Evolutionary conservation across 1,140 invertebrate genomes (phyloP), one percentile per base, ranked within the genome.

Genomic region (Physella acuta): DNA sequence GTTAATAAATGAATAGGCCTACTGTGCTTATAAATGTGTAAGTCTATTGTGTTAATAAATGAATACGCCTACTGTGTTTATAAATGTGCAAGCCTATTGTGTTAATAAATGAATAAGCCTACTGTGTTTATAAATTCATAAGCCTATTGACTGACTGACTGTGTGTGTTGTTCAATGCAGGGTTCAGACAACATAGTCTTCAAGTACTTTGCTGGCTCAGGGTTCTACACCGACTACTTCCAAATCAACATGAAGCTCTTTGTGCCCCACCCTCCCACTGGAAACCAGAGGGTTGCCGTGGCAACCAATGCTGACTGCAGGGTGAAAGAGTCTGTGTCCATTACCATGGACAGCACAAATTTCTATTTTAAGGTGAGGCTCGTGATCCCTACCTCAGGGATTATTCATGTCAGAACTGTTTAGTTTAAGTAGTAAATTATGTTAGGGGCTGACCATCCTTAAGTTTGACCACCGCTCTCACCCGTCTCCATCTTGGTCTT

Each of bases 291-390:
- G 26, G 36, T 68, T 17, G 72, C 64, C 2, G 49, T 73, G 26
- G 59, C 64, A 34, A 67, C 68, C 34, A 73, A 73, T 51, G 72
- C 67, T 17, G 68, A 73, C 55, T 73, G 72, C 37, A 55, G 31
- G 0, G 33, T n/a, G 8, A 8, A 14, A 14, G 64, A 73, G 30
- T 70, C 68, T 39, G 58, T 73, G 58, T 59, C 58, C 0, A 68
- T 73, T 31, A 71, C 64, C 11, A 8, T 71, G 31, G 64, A 66
- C 37, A 30, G 24, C 28, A n/a, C 28, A 16, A 37, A 67, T 36
- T 34, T 70, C 30, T 55, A 56, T 33, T 73, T 73, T 56, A 69
- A 51, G 64, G 63, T 70, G 8, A 64, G n/a, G n/a, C n/a, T n/a
- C n/a, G n/a, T n/a, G n/a, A n/a, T n/a, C n/a, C n/a, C n/a, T n/a